Base-by-base conservation (phyloP, 53 echinoderm and acorn worm genomes). In the Arbacia lixula region DNA sequence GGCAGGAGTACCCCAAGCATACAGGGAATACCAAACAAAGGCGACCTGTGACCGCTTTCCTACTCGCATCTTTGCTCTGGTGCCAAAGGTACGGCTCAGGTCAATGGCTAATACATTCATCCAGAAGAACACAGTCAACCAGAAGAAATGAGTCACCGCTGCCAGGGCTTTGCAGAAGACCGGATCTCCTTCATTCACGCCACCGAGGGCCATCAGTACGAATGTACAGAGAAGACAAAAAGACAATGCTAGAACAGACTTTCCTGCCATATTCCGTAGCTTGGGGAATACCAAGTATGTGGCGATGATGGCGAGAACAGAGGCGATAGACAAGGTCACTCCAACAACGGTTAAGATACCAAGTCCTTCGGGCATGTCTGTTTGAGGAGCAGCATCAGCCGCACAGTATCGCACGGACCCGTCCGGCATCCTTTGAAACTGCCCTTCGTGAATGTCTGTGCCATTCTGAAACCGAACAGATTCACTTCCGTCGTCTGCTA, bases 81-180 rank as follows among this genome's bases (percentile, higher is more conserved):
- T 66, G 10, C 91, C 88, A 68, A 93, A 93, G 27, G 93, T 91
- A 8, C 93, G 82, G 85, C 88, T 85, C 20, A 93, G 83, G 82
- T 93, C 93, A 10, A 91, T 69, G 40, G 74, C 74, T 1, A 74
- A 46, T 1, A 46, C 74, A n/a, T 74, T 74, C 74, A 74, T 74
- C 53, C 74, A 74, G 74, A 74, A 74, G 53, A 74, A 74, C 5
- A 74, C 33, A 83, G 79, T 58, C 4, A 93, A 76, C 91, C 87
- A 93, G 63, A 85, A 83, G 69, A 66, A 93, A 34, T 93, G 93
- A 24, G 55, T 54, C 31, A 75, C 19, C 30, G 87, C 83, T 2
- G 91, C 93, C 6, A 88, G 85, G 35, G 51, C 24, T 37, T 53
- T 74, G 17, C 74, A 71, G 16, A 74, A 19, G 9, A 8, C 33